phyloP scores from a whole-genome alignment of 2,113 vertebrate genomes.

The Oryctolagus cuniculus region mOryCun1.1 NC_091434.1:21835001-21835500 shows the following conservation, averaged over 20 bases:
- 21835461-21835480: too few species aligned
- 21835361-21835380: background rate
- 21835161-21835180: background rate
- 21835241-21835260: fast-evolving
- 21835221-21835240: background rate
- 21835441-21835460: too few species aligned
- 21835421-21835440: too few species aligned
- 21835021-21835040: background rate
- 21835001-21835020: background rate
- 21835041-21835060: background rate
- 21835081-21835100: background rate
- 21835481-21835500: too few species aligned
- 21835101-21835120: background rate
- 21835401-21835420: too few species aligned
- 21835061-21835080: background rate
- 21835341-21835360: background rate
- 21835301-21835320: background rate
- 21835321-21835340: background rate
- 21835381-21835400: background rate
- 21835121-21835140: background rate
- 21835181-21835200: background rate
- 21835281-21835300: background rate
- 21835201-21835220: background rate
- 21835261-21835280: background rate
- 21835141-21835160: background rate